Percentiles rank a stretch among this genome's conserved stretches.
phyloP scores from a whole-genome alignment of 2,113 vertebrate species.

The Heptranchias perlo region DNA sequence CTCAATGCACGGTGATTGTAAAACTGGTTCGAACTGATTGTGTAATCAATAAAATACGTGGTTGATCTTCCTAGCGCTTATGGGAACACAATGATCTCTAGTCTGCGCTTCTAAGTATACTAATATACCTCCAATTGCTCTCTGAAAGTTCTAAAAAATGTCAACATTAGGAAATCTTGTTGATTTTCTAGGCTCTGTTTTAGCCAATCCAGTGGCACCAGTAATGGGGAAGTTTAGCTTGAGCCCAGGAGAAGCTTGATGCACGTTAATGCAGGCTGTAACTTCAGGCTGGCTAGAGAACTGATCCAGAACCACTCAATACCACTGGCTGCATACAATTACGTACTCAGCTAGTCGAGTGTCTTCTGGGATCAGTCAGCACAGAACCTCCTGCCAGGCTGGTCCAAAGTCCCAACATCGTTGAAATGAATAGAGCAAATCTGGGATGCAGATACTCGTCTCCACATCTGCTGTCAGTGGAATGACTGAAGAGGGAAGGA shows the following conservation, averaged over 20 bases:
- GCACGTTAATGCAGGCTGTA: neutral
- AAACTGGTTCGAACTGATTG: neutral
- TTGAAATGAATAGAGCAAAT: neutral
- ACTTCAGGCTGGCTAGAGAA: neutral
- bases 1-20: neutral
- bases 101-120: neutral
- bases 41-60: neutral
- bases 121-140: neutral
- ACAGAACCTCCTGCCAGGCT: neutral
- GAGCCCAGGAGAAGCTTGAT: neutral
- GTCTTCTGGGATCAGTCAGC: constrained; percentile 1
- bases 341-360: neutral
- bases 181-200: neutral
- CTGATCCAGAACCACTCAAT: neutral
- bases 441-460: neutral
- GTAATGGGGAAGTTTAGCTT: neutral
- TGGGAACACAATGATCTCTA: neutral
- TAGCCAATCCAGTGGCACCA: neutral
- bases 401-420: neutral
- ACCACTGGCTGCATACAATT: neutral
- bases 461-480: neutral
- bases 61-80: neutral
- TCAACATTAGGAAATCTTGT: neutral
- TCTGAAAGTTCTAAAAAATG: neutral
- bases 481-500: neutral